phyloP scores from a whole-genome alignment of 2,888 invertebrate genomes.

The Boloria selene region DNA sequence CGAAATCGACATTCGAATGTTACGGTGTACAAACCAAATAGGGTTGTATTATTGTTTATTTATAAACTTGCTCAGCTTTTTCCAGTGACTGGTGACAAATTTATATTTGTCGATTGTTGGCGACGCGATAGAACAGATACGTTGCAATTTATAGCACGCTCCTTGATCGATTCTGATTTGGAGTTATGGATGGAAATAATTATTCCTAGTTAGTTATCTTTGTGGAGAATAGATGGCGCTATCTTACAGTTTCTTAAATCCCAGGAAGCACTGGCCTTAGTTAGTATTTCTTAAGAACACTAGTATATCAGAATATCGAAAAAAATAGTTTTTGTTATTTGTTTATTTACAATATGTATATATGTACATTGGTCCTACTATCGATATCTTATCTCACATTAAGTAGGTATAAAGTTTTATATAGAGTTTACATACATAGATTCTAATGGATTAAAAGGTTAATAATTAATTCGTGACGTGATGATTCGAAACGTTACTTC shows the following conservation, averaged over 20 bases:
- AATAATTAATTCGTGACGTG: no score
- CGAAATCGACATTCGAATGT: slow-evolving; percentile 67
- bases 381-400: no score
- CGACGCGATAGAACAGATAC: slow-evolving; percentile 77
- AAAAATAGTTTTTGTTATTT: no score
- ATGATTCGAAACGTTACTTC: no score
- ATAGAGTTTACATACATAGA: no score
- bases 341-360: not conserved
- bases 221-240: not conserved
- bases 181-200: slow-evolving; percentile 53
- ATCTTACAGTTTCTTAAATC: not conserved
- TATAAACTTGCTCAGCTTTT: slow-evolving; percentile 74
- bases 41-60: slow-evolving; percentile 77
- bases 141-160: slow-evolving; percentile 73
- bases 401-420: no score
- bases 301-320: not conserved
- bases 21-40: slow-evolving; percentile 67
- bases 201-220: not conserved
- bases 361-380: not conserved
- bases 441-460: no score
- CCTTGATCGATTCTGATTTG: slow-evolving; percentile 74
- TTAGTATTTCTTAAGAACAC: not conserved
- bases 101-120: slow-evolving; percentile 77
- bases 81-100: slow-evolving; percentile 76
- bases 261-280: not conserved